A percentile compares a stretch with the other conserved stretches of the same genome.
These are phyloP conservation scores for Chionomys nivalis DNA, from an alignment of 2,113 vertebrate species.

Conservation along the genomic window DNA sequence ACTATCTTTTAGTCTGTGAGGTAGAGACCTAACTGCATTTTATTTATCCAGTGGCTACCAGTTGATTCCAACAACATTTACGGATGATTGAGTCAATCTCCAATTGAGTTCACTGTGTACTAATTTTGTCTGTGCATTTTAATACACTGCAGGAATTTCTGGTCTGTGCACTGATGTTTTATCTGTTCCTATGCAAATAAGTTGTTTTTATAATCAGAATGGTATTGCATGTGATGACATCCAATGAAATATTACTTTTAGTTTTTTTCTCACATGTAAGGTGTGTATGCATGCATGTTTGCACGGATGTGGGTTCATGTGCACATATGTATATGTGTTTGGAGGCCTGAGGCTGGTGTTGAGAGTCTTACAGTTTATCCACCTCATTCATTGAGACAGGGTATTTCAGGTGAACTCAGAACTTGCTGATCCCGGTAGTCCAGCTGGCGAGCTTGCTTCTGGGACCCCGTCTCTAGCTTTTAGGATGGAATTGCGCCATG, in stretches of 20 bases:
- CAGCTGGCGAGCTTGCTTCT: not conserved
- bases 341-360: not conserved
- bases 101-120: not conserved
- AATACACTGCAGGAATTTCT: not conserved
- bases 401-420: not conserved
- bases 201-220: conserved; percentile 22
- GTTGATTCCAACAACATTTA: not conserved
- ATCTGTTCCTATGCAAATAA: conserved; percentile 13
- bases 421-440: not conserved
- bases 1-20: conserved; percentile 5
- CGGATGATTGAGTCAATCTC: not conserved
- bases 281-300: not conserved
- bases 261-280: not conserved
- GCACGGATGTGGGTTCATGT: not conserved
- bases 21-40: not conserved
- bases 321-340: not conserved
- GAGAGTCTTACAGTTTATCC: too few species aligned
- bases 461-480: too few species aligned
- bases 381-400: not conserved
- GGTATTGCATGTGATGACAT: not conserved
- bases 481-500: not conserved
- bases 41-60: not conserved
- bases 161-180: not conserved
- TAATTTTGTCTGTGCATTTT: conserved; percentile 32
- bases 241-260: not conserved